Base-by-base conservation (phyloP, 1,140 invertebrate genomes). In the Drosophila nannoptera region DNA sequence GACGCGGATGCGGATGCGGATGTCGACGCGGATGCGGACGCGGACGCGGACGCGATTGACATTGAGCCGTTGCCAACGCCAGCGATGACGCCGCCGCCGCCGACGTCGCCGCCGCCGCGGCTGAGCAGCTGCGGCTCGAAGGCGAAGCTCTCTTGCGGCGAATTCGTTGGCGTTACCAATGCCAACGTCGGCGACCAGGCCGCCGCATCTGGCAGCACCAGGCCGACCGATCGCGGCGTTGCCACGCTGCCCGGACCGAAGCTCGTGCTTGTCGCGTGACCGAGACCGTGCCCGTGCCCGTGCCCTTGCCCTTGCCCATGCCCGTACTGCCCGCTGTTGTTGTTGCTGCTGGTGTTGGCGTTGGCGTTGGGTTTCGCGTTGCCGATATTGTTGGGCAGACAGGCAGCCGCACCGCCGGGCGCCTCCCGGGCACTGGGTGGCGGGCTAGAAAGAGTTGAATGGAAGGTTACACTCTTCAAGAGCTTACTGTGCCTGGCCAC, bases 381-480 rank as follows among this genome's bases (percentile, higher is more conserved):
- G 38, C 31, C 45, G 31, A 4, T 14, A 22, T 22, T 22, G 22
- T 22, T 22, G 22, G 55, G 33, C 12, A 40, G 74, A 48, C 52
- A 12, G 38, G 9, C 36, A 12, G 38, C 11, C n/a, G n/a, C n/a
- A n/a, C 40, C 40, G 36, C 60, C 53, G 70, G 81, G 53, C 63
- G 70, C 46, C 69, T 84, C 88, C 49, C 78, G 86, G 62, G 90
- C 91, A 89, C 92, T 93, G 54, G 90, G 89, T 11, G 95, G 94
- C 53, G 95, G 94, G 77, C 94, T 95, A 69, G 94, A 94, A 80
- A 96, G 91, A 61, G 95, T 96, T 88, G 95, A 91, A 89, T 96
- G 95, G 90, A 96, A 96, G 54, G 95, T 96, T 53, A 96, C 95
- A 90, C 95, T 96, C 91, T 97, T 97, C 38, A 94, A 92, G 84